Base-by-base conservation (phyloP, 64 coral and sea anemone species). In the Montipora cactus region DNA sequence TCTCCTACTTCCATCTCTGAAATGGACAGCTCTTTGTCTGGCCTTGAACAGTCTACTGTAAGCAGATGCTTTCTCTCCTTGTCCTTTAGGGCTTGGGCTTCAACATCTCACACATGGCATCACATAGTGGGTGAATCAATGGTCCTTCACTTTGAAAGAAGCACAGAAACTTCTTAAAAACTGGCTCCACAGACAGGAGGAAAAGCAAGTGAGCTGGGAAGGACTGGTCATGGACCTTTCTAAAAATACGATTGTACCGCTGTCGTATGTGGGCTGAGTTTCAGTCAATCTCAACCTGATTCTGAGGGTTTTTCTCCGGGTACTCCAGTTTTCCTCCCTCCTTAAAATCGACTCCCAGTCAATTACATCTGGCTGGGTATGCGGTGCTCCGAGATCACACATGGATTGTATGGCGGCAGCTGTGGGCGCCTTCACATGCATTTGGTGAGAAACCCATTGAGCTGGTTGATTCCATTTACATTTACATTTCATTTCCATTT, bases 61-160 rank as follows among this genome's bases (percentile, higher is more conserved):
- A 88, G 62, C 25, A 80, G 45, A 19, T 57, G 47, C 64, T 77
- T 93, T 87, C 76, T 21, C 47, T 75, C 66, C 68, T 84, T 93
- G 20, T 93, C 78, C 55, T 47, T 67, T 67, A 88, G 21, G 71
- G 58, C 28, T 93, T 93, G 61, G 23, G 77, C 47, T 94, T 94
- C 28, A 28, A 37, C 37, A 90, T 87, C 50, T 94, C 87, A 85
- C 69, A 90, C 87, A 89, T 79, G 76, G 49, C 10, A 76, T 76
- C 53, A 85, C 59, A 87, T 10, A 94, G 87, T 20, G 90, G 45
- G 47, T 90, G 93, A 89, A 94, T 94, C 52, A 94, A 72, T 49
- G 79, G 93, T 2, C 80, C 87, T 90, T 94, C 81, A 79, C 20
- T 86, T n/a, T 86, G 90, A 78, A 93, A 93, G 79, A 94, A 94